A percentile compares a stretch with the other conserved stretches of the same genome.
These are phyloP conservation scores for Silurus aristotelis DNA, from an alignment of 2,797 vertebrate genomes.

Conservation along the genomic window DNA sequence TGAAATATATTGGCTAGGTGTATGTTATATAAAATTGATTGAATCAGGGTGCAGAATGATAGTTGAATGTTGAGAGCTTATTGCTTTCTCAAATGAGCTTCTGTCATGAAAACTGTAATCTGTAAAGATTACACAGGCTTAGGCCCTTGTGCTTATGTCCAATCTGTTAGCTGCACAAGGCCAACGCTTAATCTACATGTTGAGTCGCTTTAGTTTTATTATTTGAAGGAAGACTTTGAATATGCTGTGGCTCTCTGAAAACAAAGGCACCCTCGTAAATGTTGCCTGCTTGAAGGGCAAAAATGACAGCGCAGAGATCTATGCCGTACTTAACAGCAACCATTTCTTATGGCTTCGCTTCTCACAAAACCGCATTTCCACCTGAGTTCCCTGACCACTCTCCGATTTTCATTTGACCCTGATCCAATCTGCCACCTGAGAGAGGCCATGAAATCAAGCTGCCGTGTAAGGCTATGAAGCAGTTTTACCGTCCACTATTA, in stretches of 20 bases:
- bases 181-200: constrained; percentile 14
- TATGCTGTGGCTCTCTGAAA: constrained; percentile 34
- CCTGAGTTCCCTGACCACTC: constrained; percentile 47
- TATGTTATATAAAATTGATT: constrained; percentile 53
- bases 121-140: constrained; percentile 27
- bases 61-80: constrained; percentile 48
- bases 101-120: constrained; percentile 51
- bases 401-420: constrained; percentile 57
- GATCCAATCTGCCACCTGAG: constrained; percentile 54
- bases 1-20: constrained; percentile 56
- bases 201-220: constrained; percentile 23
- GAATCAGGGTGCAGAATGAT: constrained; percentile 52
- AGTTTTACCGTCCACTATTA: constrained; percentile 61
- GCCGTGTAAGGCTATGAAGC: constrained; percentile 59
- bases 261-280: constrained; percentile 40
- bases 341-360: constrained; percentile 57
- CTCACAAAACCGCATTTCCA: constrained; percentile 56
- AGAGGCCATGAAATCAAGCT: constrained; percentile 55
- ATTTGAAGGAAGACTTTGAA: constrained; percentile 26
- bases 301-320: constrained; percentile 31
- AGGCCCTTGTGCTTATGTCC: not conserved
- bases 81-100: constrained; percentile 56
- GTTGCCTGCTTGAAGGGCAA: constrained; percentile 27
- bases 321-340: constrained; percentile 52
- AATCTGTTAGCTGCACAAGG: constrained; percentile 1